These are phyloP conservation scores for Drosophila prostipennis DNA, from an alignment of 2,888 invertebrate species.

Conservation along the genomic window DNA sequence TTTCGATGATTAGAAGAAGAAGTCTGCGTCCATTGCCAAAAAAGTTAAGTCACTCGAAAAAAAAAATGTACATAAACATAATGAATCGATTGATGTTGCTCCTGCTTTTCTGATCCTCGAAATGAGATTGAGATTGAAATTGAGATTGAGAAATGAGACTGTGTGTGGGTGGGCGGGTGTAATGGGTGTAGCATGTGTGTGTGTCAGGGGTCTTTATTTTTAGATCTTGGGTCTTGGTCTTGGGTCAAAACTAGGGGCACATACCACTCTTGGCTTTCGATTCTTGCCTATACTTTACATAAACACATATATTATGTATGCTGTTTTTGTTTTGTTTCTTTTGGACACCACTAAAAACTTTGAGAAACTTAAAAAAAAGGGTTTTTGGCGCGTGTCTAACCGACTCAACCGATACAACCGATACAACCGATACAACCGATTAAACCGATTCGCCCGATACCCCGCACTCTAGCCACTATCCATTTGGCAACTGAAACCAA, in stretches of 20 bases:
- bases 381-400: not conserved
- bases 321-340: not conserved
- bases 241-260: conserved; percentile 33
- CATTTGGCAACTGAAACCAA: conserved; percentile 8
- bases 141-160: conserved; percentile 2
- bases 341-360: not conserved
- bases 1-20: conserved; percentile 15
- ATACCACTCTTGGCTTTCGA: conserved; percentile 36
- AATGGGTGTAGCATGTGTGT: not conserved
- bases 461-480: conserved; percentile 10
- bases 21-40: conserved; percentile 42
- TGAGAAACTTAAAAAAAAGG: conserved; percentile 5
- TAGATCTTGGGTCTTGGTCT: conserved; percentile 11
- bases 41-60: conserved; percentile 31
- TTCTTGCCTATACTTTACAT: conserved; percentile 18
- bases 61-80: conserved; percentile 12
- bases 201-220: conserved; percentile 1
- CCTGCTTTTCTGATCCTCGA: conserved; percentile 10
- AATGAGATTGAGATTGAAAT: conserved; percentile 13
- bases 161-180: not conserved
- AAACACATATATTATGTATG: conserved; percentile 3
- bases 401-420: not conserved
- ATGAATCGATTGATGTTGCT: conserved; percentile 10
- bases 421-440: not conserved
- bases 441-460: conserved; percentile 7